Evolutionary conservation across 2,113 vertebrate species (phyloP).

Genomic region (Macrotis lagotis): DNA sequence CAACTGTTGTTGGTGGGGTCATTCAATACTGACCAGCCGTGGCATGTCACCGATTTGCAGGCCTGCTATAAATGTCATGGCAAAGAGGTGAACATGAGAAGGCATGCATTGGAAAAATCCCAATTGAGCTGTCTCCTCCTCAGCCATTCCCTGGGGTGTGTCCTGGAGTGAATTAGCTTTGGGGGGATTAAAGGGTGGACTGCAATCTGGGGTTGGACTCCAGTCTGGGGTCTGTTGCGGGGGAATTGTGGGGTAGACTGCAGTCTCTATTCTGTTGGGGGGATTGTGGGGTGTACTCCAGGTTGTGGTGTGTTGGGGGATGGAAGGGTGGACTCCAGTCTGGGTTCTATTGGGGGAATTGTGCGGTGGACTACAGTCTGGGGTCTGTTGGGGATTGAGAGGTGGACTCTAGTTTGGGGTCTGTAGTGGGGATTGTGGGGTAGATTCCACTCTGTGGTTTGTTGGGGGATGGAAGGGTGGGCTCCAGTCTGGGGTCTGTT

Average conservation of each 20-base stretch:
- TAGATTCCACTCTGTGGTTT: too few species aligned
- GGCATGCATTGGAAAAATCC: neutral
- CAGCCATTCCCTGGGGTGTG: conserved; percentile 68
- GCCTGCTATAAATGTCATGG: conserved; percentile 19
- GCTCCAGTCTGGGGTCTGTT: conserved; percentile 61
- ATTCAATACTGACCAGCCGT: conserved; percentile 24
- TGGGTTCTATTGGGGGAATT: conserved; percentile 19
- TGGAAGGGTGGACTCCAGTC: too few species aligned
- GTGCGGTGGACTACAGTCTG: neutral
- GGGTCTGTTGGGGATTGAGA: too few species aligned
- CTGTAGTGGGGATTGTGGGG: too few species aligned
- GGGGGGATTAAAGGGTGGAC: neutral
- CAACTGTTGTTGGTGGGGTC: conserved; percentile 16
- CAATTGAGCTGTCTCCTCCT: conserved; percentile 63
- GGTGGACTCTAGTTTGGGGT: neutral
- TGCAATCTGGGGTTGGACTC: too few species aligned
- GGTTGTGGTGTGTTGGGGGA: conserved; percentile 56
- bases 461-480: neutral
- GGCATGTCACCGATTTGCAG: conserved; percentile 10
- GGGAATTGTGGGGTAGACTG: neutral
- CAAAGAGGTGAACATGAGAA: neutral
- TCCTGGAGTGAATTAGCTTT: conserved; percentile 69
- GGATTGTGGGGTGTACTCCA: neutral
- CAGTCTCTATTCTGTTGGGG: neutral
- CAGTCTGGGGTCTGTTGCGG: too few species aligned